Percentiles rank a stretch among this genome's conserved stretches.
Conservation (phyloP, 2,113 vertebrate genomes). For the Neotoma lepida region DNA sequence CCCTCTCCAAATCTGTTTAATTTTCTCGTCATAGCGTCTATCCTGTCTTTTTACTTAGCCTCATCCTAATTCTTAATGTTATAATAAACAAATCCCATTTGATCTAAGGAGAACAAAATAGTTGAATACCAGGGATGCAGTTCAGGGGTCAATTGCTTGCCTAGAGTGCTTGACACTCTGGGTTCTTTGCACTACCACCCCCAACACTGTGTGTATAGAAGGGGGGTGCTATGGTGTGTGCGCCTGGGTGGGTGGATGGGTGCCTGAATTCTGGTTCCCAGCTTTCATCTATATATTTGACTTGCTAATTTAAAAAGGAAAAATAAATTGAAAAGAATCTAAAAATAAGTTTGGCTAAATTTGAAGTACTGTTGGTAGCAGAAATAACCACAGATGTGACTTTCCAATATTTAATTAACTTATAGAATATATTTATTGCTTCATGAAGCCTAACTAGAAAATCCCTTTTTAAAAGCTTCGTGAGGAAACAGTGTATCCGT, state of each 20-base stretch:
- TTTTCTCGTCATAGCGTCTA: no score
- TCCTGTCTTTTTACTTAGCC: not conserved
- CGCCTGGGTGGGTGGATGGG: not conserved
- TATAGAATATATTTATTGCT: not conserved
- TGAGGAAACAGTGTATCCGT: not conserved
- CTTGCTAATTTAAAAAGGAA: not conserved
- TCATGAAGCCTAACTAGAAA: not conserved
- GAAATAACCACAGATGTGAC: not conserved
- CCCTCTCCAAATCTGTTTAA: not conserved
- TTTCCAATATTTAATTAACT: not conserved
- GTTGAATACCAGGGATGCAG: not conserved
- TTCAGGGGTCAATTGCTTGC: not conserved
- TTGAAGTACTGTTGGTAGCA: not conserved
- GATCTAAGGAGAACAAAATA: not conserved
- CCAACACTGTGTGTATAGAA: not conserved
- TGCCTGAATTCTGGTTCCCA: not conserved
- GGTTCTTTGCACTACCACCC: not conserved
- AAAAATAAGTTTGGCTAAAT: not conserved
- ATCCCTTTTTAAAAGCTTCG: not conserved
- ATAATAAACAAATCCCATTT: not conserved
- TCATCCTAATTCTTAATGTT: not conserved
- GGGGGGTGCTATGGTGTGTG: not conserved
- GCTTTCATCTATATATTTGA: not conserved
- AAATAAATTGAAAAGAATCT: not conserved
- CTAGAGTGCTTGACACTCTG: accelerated